Evolutionary conservation across 2,888 invertebrate genomes (phyloP).

Genomic region (Drosophila kokeensis): DNA sequence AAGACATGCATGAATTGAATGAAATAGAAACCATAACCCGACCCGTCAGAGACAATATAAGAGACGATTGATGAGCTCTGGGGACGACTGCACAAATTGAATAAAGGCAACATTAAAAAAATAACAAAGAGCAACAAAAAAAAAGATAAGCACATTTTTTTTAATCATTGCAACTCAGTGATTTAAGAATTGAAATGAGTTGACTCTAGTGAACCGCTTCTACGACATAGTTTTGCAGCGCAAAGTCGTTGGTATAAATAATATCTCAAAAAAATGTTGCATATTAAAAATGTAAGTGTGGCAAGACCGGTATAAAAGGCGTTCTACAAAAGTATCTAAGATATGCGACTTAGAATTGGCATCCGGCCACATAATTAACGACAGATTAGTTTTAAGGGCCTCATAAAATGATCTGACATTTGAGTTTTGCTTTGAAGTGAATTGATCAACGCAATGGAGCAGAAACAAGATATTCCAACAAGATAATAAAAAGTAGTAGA

Average conservation of each 20-base stretch:
- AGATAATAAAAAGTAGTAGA: background rate
- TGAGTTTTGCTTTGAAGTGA: background rate
- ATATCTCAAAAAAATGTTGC: background rate
- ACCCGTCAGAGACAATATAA: background rate
- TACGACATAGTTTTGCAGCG: background rate
- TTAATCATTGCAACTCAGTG: constrained; percentile 3
- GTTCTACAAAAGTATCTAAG: background rate
- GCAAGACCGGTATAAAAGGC: background rate
- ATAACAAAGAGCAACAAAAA: background rate
- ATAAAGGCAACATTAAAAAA: background rate
- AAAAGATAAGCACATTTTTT: background rate
- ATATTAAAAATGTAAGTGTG: background rate
- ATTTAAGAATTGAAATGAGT: background rate
- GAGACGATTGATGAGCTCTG: background rate
- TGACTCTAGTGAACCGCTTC: background rate
- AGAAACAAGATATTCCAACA: background rate
- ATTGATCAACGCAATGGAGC: background rate
- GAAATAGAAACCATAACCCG: background rate
- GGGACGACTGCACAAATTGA: background rate
- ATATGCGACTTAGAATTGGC: background rate
- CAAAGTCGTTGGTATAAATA: background rate
- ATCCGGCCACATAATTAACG: background rate
- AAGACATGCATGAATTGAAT: background rate
- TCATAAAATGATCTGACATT: background rate
- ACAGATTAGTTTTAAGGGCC: background rate